Conservation (phyloP, 2,797 vertebrate genomes). For the Paramormyrops hopkinsi region DNA sequence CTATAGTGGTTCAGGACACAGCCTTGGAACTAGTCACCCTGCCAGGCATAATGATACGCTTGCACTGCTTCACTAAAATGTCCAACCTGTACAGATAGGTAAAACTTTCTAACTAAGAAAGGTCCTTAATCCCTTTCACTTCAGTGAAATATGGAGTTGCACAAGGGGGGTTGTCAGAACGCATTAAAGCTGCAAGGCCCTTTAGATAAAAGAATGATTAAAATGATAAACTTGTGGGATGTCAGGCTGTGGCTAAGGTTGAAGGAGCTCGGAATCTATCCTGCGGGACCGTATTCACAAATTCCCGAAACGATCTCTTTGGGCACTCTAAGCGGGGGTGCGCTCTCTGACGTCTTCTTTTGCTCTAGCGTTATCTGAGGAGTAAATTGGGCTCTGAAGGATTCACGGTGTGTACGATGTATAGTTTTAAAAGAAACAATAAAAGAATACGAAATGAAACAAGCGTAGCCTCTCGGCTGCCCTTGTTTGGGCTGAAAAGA, state of each 20-base stretch:
- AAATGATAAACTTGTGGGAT: neutral
- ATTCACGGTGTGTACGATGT: neutral
- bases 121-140: neutral
- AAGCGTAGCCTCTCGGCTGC: neutral
- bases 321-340: neutral
- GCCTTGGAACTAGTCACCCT: neutral
- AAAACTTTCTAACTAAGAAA: neutral
- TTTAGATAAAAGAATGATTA: neutral
- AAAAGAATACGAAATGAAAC: neutral
- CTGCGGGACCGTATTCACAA: neutral
- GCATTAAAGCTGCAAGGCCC: neutral
- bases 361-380: neutral
- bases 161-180: neutral
- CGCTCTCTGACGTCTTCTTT: neutral
- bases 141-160: neutral
- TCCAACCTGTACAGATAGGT: neutral
- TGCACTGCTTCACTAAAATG: neutral
- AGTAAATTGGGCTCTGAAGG: conserved; percentile 14
- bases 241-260: neutral
- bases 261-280: neutral
- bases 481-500: conserved; percentile 11
- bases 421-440: neutral
- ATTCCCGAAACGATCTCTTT: neutral
- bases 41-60: neutral
- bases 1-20: neutral